These are phyloP conservation scores for Coracias cyanogaster DNA, from an alignment of 2,797 vertebrate genomes.

Conservation along the genomic window DNA sequence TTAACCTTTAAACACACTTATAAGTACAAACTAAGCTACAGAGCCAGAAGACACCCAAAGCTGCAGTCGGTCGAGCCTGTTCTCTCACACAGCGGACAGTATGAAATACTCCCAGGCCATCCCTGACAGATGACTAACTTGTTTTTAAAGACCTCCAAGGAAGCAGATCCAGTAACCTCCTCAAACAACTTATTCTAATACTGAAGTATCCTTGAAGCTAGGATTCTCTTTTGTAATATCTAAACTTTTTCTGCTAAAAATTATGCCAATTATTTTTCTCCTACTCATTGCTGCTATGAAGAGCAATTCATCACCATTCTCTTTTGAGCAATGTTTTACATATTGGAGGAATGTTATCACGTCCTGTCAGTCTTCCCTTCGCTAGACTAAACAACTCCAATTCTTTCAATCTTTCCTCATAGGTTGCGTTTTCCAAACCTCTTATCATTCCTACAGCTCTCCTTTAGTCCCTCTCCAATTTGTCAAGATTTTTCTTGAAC, in stretches of 20 bases:
- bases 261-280: slow-evolving; percentile 18
- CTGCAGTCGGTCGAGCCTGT: not conserved
- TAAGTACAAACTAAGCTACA: not conserved
- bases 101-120: not conserved
- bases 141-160: slow-evolving; percentile 48
- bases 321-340: slow-evolving; percentile 53
- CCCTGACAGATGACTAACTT: not conserved
- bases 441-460: slow-evolving; percentile 68
- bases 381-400: slow-evolving; percentile 72
- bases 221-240: slow-evolving; percentile 3
- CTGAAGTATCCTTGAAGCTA: slow-evolving; percentile 14
- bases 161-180: slow-evolving; percentile 16
- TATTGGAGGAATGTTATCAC: slow-evolving; percentile 57
- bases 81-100: not conserved
- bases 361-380: slow-evolving; percentile 60
- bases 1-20: not conserved
- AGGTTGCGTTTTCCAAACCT: slow-evolving; percentile 59
- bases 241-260: slow-evolving; percentile 24
- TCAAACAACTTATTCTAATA: not conserved
- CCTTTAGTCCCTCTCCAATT: slow-evolving; percentile 52
- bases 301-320: slow-evolving; percentile 66
- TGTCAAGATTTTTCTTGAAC: slow-evolving; percentile 54
- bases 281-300: not conserved
- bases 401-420: slow-evolving; percentile 70
- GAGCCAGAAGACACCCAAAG: not conserved